Conservation (phyloP, 23 tunicate species). For the Phallusia fumigata region DNA sequence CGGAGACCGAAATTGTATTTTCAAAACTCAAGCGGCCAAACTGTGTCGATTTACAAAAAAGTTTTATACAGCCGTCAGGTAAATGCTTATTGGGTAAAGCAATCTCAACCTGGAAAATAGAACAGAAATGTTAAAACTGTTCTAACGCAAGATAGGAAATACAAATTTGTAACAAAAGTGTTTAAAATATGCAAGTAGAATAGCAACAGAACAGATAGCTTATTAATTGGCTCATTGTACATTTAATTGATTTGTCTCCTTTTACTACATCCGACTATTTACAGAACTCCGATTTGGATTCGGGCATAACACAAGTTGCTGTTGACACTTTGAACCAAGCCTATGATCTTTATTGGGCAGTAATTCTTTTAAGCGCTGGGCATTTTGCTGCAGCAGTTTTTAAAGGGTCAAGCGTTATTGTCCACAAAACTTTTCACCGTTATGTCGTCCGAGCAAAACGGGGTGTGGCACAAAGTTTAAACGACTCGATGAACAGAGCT, state of each 20-base stretch:
- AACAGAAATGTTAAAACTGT: too few species aligned
- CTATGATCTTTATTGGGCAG: slow-evolving; percentile 23
- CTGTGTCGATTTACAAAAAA: slow-evolving; percentile 63
- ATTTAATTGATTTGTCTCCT: too few species aligned
- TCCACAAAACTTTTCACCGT: slow-evolving; percentile 88
- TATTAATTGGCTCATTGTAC: too few species aligned
- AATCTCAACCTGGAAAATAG: too few species aligned
- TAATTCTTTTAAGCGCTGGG: slow-evolving; percentile 73
- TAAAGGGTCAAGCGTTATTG: slow-evolving; percentile 38
- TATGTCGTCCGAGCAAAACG: slow-evolving; percentile 92
- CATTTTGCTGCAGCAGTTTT: slow-evolving; percentile 92
- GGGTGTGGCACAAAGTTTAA: slow-evolving; percentile 80
- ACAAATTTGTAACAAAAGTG: not conserved
- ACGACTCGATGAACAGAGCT: slow-evolving; percentile 38
- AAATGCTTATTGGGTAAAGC: too few species aligned
- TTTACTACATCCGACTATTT: not conserved
- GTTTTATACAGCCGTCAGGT: slow-evolving; percentile 44
- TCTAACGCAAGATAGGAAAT: not conserved
- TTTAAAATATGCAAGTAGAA: too few species aligned
- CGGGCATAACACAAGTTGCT: not conserved
- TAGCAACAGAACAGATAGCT: too few species aligned
- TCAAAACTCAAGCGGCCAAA: slow-evolving; percentile 36
- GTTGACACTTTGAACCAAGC: slow-evolving; percentile 7
- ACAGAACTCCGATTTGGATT: slow-evolving; percentile 15
- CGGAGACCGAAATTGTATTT: slow-evolving; percentile 72